Percentiles rank a stretch among this genome's conserved stretches.
Evolutionary conservation across 2,797 vertebrate genomes (phyloP).

Genomic region (Staurois parvus): DNA sequence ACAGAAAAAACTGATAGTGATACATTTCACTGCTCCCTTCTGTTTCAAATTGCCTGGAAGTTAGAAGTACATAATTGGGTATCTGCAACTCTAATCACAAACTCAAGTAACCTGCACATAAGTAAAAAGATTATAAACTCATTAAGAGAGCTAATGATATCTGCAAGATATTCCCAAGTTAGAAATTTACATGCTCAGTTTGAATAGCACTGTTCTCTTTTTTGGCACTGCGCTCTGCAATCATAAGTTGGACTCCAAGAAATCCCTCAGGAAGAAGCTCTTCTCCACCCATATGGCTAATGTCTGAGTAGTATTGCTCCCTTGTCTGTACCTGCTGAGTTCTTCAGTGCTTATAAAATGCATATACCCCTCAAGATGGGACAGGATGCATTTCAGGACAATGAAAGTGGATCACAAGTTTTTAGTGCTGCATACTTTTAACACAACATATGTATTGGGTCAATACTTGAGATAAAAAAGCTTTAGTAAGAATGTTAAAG

Average conservation of each 20-base stretch:
- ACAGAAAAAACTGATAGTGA: too few species aligned
- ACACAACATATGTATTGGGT: too few species aligned
- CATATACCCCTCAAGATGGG: background rate
- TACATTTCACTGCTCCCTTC: too few species aligned
- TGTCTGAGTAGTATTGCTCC: constrained; percentile 7
- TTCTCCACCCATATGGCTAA: background rate
- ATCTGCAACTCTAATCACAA: constrained; percentile 6
- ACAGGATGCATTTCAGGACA: too few species aligned
- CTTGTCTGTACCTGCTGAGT: background rate
- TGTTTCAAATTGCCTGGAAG: background rate
- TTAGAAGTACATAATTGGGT: background rate
- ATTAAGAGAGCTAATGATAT: constrained; percentile 42
- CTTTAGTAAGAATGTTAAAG: too few species aligned
- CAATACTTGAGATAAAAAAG: too few species aligned
- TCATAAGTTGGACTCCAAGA: background rate
- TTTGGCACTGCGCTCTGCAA: constrained; percentile 6
- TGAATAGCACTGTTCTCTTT: constrained; percentile 8
- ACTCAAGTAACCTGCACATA: constrained; percentile 16
- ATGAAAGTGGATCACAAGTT: too few species aligned
- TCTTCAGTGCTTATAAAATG: constrained; percentile 14
- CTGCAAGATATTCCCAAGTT: constrained; percentile 37
- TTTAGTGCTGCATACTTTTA: too few species aligned
- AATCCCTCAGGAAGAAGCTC: constrained; percentile 6
- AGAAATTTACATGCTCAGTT: constrained; percentile 26
- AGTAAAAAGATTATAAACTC: constrained; percentile 27